Percentiles rank a stretch among this genome's conserved stretches.
Conservation (phyloP, 2,888 invertebrate species). For the Cancer borealis region DNA sequence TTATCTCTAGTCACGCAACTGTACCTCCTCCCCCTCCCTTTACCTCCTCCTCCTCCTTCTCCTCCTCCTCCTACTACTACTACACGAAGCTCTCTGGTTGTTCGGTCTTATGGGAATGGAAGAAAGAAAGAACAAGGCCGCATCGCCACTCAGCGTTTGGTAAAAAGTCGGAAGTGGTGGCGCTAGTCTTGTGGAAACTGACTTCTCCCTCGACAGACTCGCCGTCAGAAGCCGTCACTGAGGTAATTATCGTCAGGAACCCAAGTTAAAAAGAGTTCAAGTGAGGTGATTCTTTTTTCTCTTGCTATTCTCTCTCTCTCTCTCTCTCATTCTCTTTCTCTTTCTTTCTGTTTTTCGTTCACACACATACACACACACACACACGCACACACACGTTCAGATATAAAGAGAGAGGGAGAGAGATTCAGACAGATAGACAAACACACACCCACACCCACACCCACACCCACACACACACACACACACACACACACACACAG, state of each 20-base stretch:
- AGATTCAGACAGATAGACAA: too few relatives aligned
- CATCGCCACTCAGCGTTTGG: not conserved
- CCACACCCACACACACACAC: too few relatives aligned
- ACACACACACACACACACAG: too few relatives aligned
- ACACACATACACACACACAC: not conserved
- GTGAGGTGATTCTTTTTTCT: not conserved
- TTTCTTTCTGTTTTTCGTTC: not conserved
- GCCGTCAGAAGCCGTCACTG: conserved; percentile 20
- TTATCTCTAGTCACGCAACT: not conserved
- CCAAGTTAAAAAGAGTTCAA: not conserved
- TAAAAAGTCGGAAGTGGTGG: not conserved
- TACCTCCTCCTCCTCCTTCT: not conserved
- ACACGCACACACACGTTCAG: not conserved
- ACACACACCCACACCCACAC: too few relatives aligned
- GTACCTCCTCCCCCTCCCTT: not conserved
- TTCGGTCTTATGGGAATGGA: not conserved
- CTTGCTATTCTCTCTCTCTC: not conserved
- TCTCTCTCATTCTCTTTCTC: not conserved
- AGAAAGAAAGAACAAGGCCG: not conserved
- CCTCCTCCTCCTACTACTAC: not conserved
- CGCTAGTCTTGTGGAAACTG: not conserved
- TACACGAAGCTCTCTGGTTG: not conserved
- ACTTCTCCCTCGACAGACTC: not conserved
- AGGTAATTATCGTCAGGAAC: not conserved
- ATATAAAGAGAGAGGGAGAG: too few relatives aligned